Evolutionary conservation across 2,797 vertebrate species (phyloP).

Genomic region (Otus scops): DNA sequence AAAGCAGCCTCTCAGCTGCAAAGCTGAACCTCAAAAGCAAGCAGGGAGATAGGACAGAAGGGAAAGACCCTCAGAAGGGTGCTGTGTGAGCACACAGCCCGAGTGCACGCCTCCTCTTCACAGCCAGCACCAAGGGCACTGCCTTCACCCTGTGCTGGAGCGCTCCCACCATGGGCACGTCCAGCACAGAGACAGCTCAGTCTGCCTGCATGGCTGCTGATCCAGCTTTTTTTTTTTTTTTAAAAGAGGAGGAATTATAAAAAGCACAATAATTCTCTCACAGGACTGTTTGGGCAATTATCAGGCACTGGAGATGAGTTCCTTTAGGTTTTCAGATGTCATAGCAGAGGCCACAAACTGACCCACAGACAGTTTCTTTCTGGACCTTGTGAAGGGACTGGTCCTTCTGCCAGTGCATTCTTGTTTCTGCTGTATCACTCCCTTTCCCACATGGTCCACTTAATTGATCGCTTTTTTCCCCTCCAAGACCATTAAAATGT

Average conservation of each 20-base stretch:
- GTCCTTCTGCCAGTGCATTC: not conserved
- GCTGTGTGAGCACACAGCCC: fast-evolving
- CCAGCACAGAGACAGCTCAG: not conserved
- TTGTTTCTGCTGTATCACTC: fast-evolving
- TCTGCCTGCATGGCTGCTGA: not conserved
- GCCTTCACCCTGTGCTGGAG: not conserved
- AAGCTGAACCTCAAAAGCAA: not conserved
- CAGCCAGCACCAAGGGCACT: not conserved
- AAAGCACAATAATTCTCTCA: not conserved
- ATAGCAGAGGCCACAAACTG: not conserved
- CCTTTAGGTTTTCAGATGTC: not conserved
- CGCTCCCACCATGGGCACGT: fast-evolving
- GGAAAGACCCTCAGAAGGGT: not conserved
- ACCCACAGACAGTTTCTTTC: not conserved
- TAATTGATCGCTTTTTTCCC: fast-evolving
- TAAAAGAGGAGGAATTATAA: not conserved
- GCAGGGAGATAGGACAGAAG: not conserved
- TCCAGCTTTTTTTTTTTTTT: not conserved
- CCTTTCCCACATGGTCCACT: not conserved
- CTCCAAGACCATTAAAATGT: fast-evolving
- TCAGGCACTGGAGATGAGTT: not conserved
- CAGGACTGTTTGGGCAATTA: not conserved
- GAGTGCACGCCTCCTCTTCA: not conserved
- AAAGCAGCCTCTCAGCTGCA: not conserved
- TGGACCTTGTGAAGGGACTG: not conserved